Conservation (phyloP, 2,113 vertebrate genomes). For the Turdus rufiventris region DNA sequence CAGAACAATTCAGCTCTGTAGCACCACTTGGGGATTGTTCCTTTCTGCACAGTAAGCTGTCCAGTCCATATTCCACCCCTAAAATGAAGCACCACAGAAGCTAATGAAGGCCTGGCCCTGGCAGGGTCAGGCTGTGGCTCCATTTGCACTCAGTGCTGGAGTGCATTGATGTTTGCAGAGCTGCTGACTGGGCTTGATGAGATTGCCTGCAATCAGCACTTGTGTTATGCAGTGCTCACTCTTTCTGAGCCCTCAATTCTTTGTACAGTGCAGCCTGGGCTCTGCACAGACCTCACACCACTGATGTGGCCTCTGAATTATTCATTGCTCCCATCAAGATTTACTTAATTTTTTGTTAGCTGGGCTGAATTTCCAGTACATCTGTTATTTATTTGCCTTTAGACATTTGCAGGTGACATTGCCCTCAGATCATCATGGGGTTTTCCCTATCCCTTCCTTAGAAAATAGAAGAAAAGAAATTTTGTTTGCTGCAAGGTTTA, state of each 20-base stretch:
- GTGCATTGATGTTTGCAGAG: background rate
- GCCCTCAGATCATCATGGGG: background rate
- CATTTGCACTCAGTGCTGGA: background rate
- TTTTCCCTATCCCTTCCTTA: background rate
- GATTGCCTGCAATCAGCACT: background rate
- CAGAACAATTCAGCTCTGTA: background rate
- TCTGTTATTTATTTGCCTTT: background rate
- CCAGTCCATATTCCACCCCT: background rate
- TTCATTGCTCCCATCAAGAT: background rate
- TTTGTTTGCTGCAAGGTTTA: background rate
- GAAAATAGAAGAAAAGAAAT: background rate
- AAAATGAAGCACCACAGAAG: background rate
- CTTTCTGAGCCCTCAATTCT: background rate
- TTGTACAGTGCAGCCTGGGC: background rate
- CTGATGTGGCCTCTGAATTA: background rate
- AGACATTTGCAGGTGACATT: background rate
- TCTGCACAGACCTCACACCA: background rate
- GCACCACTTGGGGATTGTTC: background rate
- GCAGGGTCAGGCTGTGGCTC: background rate
- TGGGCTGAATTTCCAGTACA: background rate
- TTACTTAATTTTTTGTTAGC: background rate
- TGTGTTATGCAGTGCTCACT: background rate
- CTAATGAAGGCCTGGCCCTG: background rate
- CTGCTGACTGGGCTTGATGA: constrained; percentile 15
- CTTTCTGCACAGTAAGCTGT: background rate